These are phyloP conservation scores for Hoplostethus mediterraneus DNA, from an alignment of 2,797 vertebrate species.

Conservation along the genomic window DNA sequence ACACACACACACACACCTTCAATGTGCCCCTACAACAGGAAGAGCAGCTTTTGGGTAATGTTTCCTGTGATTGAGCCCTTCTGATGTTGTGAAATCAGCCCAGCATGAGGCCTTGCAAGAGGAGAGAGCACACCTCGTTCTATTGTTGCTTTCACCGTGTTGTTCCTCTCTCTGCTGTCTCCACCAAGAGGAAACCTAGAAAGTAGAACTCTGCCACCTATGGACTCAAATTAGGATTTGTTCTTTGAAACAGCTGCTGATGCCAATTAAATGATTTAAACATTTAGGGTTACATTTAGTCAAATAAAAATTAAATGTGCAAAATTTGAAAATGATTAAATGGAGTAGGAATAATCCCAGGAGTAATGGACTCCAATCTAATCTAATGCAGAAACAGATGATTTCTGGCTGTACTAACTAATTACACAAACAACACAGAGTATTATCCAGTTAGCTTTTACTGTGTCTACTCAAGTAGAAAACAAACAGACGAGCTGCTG, in stretches of 20 bases:
- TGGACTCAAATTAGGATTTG: neutral
- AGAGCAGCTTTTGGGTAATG: slow-evolving; percentile 11
- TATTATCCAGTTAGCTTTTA: neutral
- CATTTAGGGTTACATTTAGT: no score
- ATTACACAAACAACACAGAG: no score
- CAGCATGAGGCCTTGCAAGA: slow-evolving; percentile 13
- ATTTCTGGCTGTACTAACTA: no score
- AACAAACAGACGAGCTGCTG: no score
- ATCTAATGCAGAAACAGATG: neutral
- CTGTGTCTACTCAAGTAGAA: neutral
- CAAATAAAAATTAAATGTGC: no score
- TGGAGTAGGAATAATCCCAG: no score
- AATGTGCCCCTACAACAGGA: no score
- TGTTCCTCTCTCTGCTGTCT: neutral
- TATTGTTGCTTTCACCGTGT: neutral
- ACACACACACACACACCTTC: neutral
- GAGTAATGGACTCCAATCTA: neutral
- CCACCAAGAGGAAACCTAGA: neutral
- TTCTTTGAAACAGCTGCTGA: neutral
- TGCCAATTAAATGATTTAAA: neutral
- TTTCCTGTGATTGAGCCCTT: slow-evolving; percentile 41
- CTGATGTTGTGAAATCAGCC: slow-evolving; percentile 35
- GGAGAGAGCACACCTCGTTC: slow-evolving; percentile 5
- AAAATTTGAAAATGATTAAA: no score
- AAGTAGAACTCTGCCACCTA: neutral